Percentiles rank a stretch among this genome's conserved stretches.
phyloP scores from a whole-genome alignment of 2,888 invertebrate species.

The Acronicta psi region DNA sequence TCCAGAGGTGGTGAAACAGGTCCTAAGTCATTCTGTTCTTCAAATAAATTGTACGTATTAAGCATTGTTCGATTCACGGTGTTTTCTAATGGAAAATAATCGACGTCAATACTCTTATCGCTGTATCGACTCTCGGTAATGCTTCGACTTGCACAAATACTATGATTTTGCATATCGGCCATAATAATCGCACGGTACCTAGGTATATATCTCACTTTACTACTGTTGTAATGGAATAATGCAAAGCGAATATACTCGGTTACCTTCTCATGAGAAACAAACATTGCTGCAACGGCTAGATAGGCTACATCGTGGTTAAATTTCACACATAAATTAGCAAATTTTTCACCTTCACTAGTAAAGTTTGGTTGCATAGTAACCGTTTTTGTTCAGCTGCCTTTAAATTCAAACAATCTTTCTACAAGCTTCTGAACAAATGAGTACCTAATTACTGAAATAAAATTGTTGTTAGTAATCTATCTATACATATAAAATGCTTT shows the following conservation, averaged over 20 bases:
- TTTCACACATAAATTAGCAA: constrained; percentile 47
- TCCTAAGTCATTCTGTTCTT: no score
- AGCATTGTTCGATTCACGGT: background rate
- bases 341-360: constrained; percentile 32
- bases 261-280: constrained; percentile 63
- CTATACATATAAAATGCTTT: no score
- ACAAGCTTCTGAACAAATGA: background rate
- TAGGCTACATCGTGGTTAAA: constrained; percentile 44
- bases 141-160: constrained; percentile 38
- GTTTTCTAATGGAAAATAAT: constrained; percentile 25
- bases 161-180: constrained; percentile 50
- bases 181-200: constrained; percentile 47
- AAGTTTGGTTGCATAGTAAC: constrained; percentile 15
- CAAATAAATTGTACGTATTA: background rate
- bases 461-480: no score
- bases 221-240: constrained; percentile 57
- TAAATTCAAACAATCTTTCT: background rate
- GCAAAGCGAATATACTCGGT: constrained; percentile 57
- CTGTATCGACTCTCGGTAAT: constrained; percentile 12
- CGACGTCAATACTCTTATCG: constrained; percentile 32
- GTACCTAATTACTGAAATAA: no score
- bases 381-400: background rate
- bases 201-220: constrained; percentile 41
- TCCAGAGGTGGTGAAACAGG: no score
- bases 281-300: constrained; percentile 45